Conservation (phyloP, 1,140 invertebrate species). For the Tetramorium alpestre region DNA sequence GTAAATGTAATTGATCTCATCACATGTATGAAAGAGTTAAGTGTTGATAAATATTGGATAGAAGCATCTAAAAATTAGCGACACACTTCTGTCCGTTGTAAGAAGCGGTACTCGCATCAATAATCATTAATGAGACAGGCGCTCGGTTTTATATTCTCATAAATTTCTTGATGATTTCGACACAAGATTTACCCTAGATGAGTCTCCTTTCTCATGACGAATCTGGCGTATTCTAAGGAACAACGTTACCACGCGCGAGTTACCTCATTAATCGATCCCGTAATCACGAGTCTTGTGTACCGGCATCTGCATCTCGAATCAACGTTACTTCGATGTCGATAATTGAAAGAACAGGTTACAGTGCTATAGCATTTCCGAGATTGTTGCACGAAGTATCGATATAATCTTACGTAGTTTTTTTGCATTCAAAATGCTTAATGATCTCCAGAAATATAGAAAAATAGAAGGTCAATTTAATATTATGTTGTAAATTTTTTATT, state of each 20-base stretch:
- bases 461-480: neutral
- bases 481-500: neutral
- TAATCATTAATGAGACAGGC: constrained; percentile 65
- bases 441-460: neutral
- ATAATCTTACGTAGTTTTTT: neutral
- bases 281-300: constrained; percentile 48
- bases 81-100: neutral
- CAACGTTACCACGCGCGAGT: constrained; percentile 48
- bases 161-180: constrained; percentile 51
- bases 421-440: neutral
- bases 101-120: constrained; percentile 34
- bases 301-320: constrained; percentile 24
- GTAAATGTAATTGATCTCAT: neutral
- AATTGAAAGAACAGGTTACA: constrained; percentile 51
- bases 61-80: neutral
- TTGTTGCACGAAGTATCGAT: constrained; percentile 10
- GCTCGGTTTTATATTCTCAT: constrained; percentile 21
- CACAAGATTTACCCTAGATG: constrained; percentile 32
- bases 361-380: neutral
- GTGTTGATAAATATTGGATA: neutral
- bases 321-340: constrained; percentile 43
- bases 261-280: constrained; percentile 59
- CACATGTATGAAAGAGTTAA: neutral
- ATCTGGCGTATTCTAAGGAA: constrained; percentile 43
- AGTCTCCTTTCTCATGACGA: constrained; percentile 45